Evolutionary conservation across 1,140 invertebrate species (phyloP), one percentile per base, ranked within the genome.

Genomic region (Pteromalus puparum): DNA sequence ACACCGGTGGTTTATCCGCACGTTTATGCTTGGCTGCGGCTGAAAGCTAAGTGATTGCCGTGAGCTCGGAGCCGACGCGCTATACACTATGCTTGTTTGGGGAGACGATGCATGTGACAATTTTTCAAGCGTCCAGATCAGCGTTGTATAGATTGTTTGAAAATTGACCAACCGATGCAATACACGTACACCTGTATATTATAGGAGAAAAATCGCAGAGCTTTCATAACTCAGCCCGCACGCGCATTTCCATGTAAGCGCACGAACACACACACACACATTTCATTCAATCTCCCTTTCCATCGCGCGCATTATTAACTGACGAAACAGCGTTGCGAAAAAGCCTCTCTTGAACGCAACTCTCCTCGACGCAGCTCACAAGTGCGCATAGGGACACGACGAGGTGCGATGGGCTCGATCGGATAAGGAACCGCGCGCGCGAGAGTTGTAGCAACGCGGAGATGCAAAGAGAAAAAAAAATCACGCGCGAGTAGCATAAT

Each of bases 1-100:
- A 70, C 24, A 10, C 9, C 18, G 9, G 15, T 21, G 72, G 46
- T 30, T 75, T 81, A 74, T 82, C 70, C 21, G 38, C 46, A 28
- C 28, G 46, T 53, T 74, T 65, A 82, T 34, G 80, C 80, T 74
- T 12, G 10, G 34, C 21, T 75, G 80, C 48, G 12, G 9, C 30
- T 75, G 28, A 75, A 82, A 74, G 70, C 18, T 82, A 65, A 82
- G 72, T 21, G 80, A 74, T 82, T 73, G 68, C 28, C 15, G 28
- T 30, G 15, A 67, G 18, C 9, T 7, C 67, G 1, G 30, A 67
- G 30, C 21, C 13, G 21, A 68, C 9, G 13, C 65, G 1, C 28
- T 6, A 2, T 13, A 10, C 30, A 34, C 26, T n/a, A 21, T 38
- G 12, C n/a, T n/a, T 0, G 67, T 79, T 79, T 4, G n/a, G 38